Percentiles rank a stretch among this genome's conserved stretches.
Evolutionary conservation across 2,888 invertebrate species (phyloP).

Genomic region (Rhingia rostrata): DNA sequence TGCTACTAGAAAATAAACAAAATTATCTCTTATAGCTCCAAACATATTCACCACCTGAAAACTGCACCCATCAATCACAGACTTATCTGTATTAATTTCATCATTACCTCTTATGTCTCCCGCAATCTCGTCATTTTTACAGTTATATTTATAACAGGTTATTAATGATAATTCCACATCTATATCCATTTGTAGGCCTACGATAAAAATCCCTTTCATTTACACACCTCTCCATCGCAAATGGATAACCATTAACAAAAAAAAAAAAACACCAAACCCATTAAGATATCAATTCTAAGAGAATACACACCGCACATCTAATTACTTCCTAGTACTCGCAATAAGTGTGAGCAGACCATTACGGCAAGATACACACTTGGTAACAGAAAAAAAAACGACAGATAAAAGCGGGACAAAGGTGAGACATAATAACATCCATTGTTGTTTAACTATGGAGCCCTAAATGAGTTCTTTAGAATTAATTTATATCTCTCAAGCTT

Average conservation of each 20-base stretch:
- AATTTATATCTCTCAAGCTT: background rate
- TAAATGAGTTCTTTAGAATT: constrained; percentile 31
- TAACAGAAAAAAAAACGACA: constrained; percentile 13
- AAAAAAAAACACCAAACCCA: constrained; percentile 24
- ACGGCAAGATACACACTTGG: constrained; percentile 12
- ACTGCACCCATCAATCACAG: background rate
- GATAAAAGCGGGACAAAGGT: constrained; percentile 10
- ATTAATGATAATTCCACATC: constrained; percentile 10
- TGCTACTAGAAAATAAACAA: too few species aligned
- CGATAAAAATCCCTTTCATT: constrained; percentile 30
- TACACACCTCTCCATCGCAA: constrained; percentile 36
- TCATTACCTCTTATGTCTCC: background rate
- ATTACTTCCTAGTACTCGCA: constrained; percentile 51
- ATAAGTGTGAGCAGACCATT: constrained; percentile 11
- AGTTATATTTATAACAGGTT: background rate
- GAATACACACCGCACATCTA: constrained; percentile 25
- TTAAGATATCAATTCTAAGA: constrained; percentile 59
- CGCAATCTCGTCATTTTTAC: background rate
- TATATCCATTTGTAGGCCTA: constrained; percentile 5
- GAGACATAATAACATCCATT: constrained; percentile 27
- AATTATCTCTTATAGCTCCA: too few species aligned
- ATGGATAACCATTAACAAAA: constrained; percentile 57
- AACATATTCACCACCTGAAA: too few species aligned
- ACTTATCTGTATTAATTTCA: background rate
- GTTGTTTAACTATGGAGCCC: constrained; percentile 6